Evolutionary conservation across 2,113 vertebrate genomes (phyloP).

Genomic region (Electrona antarctica): DNA sequence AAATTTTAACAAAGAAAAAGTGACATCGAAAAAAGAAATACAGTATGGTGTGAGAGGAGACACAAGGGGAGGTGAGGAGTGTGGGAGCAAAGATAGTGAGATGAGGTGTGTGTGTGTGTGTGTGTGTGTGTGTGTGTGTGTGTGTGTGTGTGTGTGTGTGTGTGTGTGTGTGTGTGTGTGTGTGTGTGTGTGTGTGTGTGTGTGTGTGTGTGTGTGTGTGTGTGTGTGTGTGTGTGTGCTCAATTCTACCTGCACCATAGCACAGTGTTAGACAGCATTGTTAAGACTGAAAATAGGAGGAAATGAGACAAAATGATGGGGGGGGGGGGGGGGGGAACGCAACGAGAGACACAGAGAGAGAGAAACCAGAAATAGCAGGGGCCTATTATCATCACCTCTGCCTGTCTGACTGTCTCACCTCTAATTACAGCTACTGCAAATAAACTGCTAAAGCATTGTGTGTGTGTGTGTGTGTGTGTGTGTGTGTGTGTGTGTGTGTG

Average conservation of each 20-base stretch:
- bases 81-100: too few relatives aligned
- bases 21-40: too few relatives aligned
- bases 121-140: too few relatives aligned
- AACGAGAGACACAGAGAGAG: not conserved
- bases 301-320: not conserved
- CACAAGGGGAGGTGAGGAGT: too few relatives aligned
- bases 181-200: not conserved
- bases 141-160: too few relatives aligned
- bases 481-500: constrained; percentile 48
- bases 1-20: too few relatives aligned
- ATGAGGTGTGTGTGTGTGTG: too few relatives aligned
- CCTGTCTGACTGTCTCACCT: constrained; percentile 12
- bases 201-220: constrained; percentile 1
- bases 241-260: not conserved
- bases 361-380: constrained; percentile 18
- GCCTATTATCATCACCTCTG: not conserved
- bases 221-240: not conserved
- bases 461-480: constrained; percentile 20
- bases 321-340: too few relatives aligned
- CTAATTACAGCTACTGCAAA: constrained; percentile 11
- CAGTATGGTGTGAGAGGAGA: too few relatives aligned
- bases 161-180: too few relatives aligned
- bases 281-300: not conserved
- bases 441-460: not conserved
- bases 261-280: not conserved